Base-by-base conservation (phyloP, 2,797 vertebrate genomes). In the Sebastes umbrosus region DNA sequence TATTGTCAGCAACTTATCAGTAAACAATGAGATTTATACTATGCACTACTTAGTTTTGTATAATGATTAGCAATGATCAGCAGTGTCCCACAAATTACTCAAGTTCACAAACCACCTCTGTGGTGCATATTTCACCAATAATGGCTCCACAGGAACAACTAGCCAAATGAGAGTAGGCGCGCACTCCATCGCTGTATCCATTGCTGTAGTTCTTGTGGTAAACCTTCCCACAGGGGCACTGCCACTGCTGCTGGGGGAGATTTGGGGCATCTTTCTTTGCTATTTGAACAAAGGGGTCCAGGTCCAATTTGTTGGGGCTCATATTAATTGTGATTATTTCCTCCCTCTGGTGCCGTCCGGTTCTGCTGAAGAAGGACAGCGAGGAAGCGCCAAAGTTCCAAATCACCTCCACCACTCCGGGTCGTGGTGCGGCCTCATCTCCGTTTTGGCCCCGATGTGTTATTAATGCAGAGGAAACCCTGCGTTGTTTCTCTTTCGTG, bases 21-120 rank as follows among this genome's bases (percentile, higher is more conserved):
- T n/a, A n/a, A n/a, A n/a, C n/a, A n/a, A n/a, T n/a, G n/a, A n/a
- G n/a, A n/a, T n/a, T n/a, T n/a, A n/a, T n/a, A n/a, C n/a, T n/a
- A n/a, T n/a, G n/a, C n/a, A n/a, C n/a, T n/a, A n/a, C n/a, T n/a
- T n/a, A n/a, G n/a, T n/a, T n/a, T n/a, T n/a, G n/a, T n/a, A n/a
- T n/a, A n/a, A n/a, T n/a, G n/a, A n/a, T n/a, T n/a, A n/a, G n/a
- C n/a, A n/a, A n/a, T n/a, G n/a, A n/a, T n/a, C n/a, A n/a, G n/a
- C n/a, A n/a, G n/a, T n/a, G n/a, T n/a, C n/a, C n/a, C n/a, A n/a
- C n/a, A n/a, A n/a, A 18, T 85, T 78, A 89, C 16, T 27, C 20
- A 43, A 94, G 84, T 24, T 90, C 72, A 84, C 90, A 94, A 75
- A 90, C 13, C 14, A 88, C 2, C 14, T 91, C 80, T 75, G 88